Evolutionary conservation across 2,797 vertebrate genomes (phyloP).

Genomic region (Gobionotothen gibberifrons): DNA sequence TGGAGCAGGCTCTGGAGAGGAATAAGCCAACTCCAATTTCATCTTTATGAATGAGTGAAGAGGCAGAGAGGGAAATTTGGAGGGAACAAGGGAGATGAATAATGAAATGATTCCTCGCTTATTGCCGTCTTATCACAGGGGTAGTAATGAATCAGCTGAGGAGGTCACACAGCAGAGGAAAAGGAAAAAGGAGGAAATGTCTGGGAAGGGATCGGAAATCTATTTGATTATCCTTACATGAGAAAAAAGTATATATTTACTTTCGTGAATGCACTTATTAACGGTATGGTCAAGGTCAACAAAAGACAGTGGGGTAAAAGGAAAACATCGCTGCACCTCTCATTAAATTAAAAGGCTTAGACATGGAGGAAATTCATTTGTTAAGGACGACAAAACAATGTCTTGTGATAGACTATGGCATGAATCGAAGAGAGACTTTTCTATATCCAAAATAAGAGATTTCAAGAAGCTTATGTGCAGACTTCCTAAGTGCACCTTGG

Average conservation of each 20-base stretch:
- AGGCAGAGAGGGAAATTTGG: constrained; percentile 64
- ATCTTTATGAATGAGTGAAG: constrained; percentile 69
- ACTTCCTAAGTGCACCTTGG: background rate
- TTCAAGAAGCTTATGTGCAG: background rate
- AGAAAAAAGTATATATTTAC: background rate
- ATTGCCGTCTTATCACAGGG: constrained; percentile 41
- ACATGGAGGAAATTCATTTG: background rate
- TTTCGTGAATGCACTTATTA: constrained; percentile 19
- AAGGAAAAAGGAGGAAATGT: constrained; percentile 54
- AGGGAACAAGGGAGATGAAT: constrained; percentile 63
- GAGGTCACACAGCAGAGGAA: constrained; percentile 53
- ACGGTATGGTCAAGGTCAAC: constrained; percentile 10
- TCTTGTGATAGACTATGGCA: constrained; percentile 7
- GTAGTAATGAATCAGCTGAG: constrained; percentile 62
- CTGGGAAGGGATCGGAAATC: constrained; percentile 31
- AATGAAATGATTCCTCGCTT: constrained; percentile 66
- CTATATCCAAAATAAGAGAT: background rate
- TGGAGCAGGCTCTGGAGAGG: constrained; percentile 67
- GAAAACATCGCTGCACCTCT: background rate
- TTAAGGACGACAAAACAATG: constrained; percentile 3
- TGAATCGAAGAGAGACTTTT: background rate
- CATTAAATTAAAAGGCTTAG: background rate
- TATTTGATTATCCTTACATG: constrained; percentile 24
- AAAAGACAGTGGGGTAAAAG: background rate
- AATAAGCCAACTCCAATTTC: constrained; percentile 68